These are phyloP conservation scores for Heliocidaris erythrogramma DNA, from an alignment of 35 echinoderm and acorn worm genomes.

Conservation along the genomic window DNA sequence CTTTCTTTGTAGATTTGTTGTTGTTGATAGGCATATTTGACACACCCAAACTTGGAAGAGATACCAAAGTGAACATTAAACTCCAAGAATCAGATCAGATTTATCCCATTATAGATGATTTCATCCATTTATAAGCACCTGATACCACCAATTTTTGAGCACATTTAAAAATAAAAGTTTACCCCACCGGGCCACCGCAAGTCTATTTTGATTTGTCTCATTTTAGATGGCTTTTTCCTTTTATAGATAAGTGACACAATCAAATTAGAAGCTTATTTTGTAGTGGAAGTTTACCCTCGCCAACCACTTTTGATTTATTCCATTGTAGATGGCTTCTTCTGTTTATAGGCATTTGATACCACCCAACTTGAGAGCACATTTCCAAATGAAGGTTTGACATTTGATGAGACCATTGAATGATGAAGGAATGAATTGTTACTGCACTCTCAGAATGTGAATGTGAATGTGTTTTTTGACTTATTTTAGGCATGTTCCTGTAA, in stretches of 20 bases:
- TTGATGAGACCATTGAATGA: slow-evolving; percentile 22
- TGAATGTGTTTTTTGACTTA: not conserved
- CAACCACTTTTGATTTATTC: too few species aligned
- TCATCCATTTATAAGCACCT: not conserved
- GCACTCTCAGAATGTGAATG: not conserved
- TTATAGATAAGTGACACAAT: not conserved
- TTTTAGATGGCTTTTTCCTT: not conserved
- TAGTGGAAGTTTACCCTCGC: too few species aligned
- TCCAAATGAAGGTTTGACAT: slow-evolving; percentile 16
- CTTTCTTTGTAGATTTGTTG: too few species aligned
- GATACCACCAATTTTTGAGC: not conserved
- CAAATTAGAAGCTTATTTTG: not conserved
- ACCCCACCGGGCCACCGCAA: not conserved
- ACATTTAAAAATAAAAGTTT: not conserved
- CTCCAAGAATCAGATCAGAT: not conserved
- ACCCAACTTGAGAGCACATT: not conserved
- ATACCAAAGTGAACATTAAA: not conserved
- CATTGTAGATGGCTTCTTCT: slow-evolving; percentile 23
- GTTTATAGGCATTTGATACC: slow-evolving; percentile 18
- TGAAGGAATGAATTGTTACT: not conserved
- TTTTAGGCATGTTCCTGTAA: not conserved
- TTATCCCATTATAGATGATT: not conserved
- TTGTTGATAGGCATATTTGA: not conserved
- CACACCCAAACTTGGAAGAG: not conserved
- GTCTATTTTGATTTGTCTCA: not conserved